Evolutionary conservation across 2,113 vertebrate genomes (phyloP).

Genomic region (Jacana jacana): DNA sequence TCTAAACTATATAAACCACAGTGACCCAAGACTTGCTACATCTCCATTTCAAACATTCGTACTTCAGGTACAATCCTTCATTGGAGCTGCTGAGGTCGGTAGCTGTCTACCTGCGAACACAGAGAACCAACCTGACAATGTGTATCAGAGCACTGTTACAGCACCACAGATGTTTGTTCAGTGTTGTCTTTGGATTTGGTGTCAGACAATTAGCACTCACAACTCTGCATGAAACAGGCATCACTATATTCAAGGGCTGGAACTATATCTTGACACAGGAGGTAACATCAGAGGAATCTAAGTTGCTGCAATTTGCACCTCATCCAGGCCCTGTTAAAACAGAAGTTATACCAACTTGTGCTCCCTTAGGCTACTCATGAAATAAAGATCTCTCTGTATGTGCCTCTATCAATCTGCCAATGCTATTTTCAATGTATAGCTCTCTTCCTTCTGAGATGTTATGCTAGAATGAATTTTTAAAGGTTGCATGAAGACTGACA

Average conservation of each 20-base stretch:
- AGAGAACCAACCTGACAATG: neutral
- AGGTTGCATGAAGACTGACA: neutral
- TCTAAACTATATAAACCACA: neutral
- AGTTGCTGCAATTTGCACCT: neutral
- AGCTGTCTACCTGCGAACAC: neutral
- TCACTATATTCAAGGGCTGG: neutral
- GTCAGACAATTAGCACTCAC: neutral
- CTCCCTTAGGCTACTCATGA: conserved; percentile 24
- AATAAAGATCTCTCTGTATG: neutral
- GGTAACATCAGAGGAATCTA: neutral
- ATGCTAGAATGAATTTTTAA: neutral
- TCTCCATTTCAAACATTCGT: neutral
- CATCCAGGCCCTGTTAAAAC: neutral
- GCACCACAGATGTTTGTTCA: neutral
- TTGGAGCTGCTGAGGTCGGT: neutral
- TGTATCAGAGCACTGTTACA: neutral
- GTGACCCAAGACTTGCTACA: neutral
- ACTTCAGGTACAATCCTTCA: neutral
- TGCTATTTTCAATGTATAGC: neutral
- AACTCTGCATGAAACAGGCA: neutral
- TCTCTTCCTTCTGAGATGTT: neutral
- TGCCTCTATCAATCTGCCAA: neutral
- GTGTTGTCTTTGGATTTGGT: neutral
- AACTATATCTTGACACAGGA: neutral
- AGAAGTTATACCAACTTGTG: neutral